Base-by-base conservation (phyloP, 2,797 vertebrate genomes). In the Chelonia mydas region DNA sequence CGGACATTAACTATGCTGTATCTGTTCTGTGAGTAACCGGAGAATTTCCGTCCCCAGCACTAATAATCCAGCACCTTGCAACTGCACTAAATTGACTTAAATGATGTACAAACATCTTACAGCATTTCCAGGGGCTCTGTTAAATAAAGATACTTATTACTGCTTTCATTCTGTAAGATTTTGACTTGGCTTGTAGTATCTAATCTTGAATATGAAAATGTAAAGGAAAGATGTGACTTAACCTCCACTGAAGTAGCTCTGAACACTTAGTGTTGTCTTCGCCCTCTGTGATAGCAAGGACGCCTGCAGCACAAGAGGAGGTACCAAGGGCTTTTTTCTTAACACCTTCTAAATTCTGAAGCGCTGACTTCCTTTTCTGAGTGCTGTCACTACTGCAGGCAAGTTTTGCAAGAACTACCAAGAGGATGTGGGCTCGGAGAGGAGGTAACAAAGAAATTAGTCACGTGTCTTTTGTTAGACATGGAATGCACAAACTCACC, bases 161-260 rank as follows among this genome's bases (percentile, higher is more conserved):
- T 77, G 11, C 16, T 21, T 89, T 74, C 50, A 16, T 55, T 27
- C 89, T 72, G 79, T 87, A 76, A 84, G 89, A 90, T 91, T 90
- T 90, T 90, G 81, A 21, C 41, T 83, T 90, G 83, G 31, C 47
- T 92, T 31, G 23, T 81, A 88, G 65, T 31, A 59, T 37, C 21
- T 72, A 59, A 82, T 28, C 9, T 41, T 89, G 87, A 90, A 86
- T 92, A 90, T 79, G 16, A 53, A 78, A 0, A 57, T 83, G 89
- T 88, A 81, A 92, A 78, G 92, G 76, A 68, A 81, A 97, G 55
- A 65, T 79, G 93, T 94, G 82, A 76, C 28, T 93, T 94, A 68
- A 86, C 89, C 76, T 83, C 49, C n/a, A 54, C 31, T 89, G 90
- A 95, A 96, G 78, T 45, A 94, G 74, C 49, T 92, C 82, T 84